Base-by-base conservation (phyloP, 2,797 vertebrate genomes). In the Sebastes kiyomatsui region DNA sequence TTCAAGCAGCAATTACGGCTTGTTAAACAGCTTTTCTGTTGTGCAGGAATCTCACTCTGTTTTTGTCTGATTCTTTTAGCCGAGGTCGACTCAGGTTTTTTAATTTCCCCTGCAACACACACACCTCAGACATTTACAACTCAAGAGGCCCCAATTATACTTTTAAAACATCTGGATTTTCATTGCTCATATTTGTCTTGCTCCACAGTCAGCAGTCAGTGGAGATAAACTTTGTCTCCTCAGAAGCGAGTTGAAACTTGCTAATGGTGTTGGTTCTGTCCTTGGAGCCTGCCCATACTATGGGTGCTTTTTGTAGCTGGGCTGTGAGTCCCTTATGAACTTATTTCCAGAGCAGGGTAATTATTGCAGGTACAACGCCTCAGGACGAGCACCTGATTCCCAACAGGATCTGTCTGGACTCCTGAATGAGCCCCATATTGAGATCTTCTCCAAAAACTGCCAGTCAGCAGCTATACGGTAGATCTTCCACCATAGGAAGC, bases 341-440 rank as follows among this genome's bases (percentile, higher is more conserved):
- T 90, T 93, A 89, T 92, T 93, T 94, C 90, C 92, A 84, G 84
- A 89, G 90, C 85, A 86, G 75, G 87, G 84, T 94, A 90, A 94
- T 93, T 92, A 94, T 90, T 86, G 90, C 83, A 88, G 90, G 88
- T 90, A 90, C 82, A 93, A 55, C 18, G 92, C 91, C 93, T 91
- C 80, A 89, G 92, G 93, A 90, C 16, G 85, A 81, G 85, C 11
- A 81, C 80, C 90, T 87, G 86, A 92, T 83, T 93, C 93, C 91
- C 93, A 86, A 76, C 83, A 91, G 93, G 86, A 89, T 92, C 83
- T 74, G 66, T 72, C 85, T 86, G 85, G 88, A 92, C 85, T 92
- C 75, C 84, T 22, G 82, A 80, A 86, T 77, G 69, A 90, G 80
- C 73, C 85, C 82, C 82, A 64, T 74, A 62, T 79, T 28, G 68